phyloP scores from a whole-genome alignment of 1,140 invertebrate genomes.

The Ylistrum balloti region DNA sequence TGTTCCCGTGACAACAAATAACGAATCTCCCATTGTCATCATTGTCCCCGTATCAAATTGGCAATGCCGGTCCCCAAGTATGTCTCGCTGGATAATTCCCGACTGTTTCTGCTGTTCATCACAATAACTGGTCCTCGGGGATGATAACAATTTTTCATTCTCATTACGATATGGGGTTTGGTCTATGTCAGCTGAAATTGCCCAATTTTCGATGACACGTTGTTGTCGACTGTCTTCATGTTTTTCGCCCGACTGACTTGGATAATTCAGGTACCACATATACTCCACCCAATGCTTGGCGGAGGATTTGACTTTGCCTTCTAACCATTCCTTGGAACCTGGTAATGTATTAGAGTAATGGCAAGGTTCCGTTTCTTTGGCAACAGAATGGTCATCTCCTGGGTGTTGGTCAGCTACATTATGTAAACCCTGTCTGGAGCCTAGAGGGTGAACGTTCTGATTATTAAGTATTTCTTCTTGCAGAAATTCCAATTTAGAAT shows the following conservation, averaged over 20 bases:
- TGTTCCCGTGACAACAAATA: neutral
- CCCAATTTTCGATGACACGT: neutral
- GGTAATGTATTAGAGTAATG: neutral
- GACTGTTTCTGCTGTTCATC: neutral
- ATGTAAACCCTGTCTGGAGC: neutral
- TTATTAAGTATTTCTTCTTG: neutral
- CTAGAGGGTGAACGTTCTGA: neutral
- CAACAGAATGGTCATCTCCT: neutral
- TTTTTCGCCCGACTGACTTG: neutral
- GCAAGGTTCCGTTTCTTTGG: neutral
- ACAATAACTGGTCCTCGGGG: neutral
- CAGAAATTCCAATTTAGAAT: neutral
- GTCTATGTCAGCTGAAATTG: neutral
- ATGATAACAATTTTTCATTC: neutral
- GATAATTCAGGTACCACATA: slow-evolving; percentile 25
- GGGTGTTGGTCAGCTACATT: neutral
- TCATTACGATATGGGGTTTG: neutral
- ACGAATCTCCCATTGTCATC: neutral
- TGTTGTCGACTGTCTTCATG: neutral
- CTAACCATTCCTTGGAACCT: neutral
- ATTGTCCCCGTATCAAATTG: neutral
- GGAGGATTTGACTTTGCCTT: neutral
- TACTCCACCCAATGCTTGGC: neutral
- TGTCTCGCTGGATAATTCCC: neutral
- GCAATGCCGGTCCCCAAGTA: neutral